phyloP scores from a whole-genome alignment of 2,797 vertebrate species.

The Periparus ater region DNA sequence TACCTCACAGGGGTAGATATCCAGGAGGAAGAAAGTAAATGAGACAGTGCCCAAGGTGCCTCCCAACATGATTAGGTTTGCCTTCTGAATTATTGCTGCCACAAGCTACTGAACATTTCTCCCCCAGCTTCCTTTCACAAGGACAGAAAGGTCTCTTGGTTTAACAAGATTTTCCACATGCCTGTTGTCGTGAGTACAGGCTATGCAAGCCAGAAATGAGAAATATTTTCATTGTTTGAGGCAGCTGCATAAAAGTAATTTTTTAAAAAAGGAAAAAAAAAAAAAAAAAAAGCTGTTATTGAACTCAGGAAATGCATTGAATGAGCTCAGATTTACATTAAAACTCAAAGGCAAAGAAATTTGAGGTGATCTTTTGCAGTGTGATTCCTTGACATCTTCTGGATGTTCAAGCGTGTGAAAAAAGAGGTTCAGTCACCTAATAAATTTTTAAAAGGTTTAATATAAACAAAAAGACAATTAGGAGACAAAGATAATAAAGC shows the following conservation, averaged over 20 bases:
- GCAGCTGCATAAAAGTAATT: not conserved
- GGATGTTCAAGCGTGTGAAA: not conserved
- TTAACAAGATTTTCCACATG: constrained; percentile 2
- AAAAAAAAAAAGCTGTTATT: not conserved
- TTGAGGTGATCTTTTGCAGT: not conserved
- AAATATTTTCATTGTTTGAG: not conserved
- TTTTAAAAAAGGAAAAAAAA: not conserved
- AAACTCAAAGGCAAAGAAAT: not conserved
- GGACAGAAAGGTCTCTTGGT: not conserved
- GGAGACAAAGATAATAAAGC: too few relatives aligned
- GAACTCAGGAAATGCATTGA: not conserved
- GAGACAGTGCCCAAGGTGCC: not conserved
- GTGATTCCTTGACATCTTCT: not conserved
- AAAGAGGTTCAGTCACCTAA: too few relatives aligned
- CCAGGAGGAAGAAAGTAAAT: not conserved
- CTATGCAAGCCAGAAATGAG: not conserved
- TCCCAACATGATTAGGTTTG: not conserved
- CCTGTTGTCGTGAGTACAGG: not conserved
- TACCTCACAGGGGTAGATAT: not conserved
- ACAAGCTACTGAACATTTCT: constrained; percentile 15
- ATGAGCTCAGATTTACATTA: not conserved
- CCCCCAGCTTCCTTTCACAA: not conserved
- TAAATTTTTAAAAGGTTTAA: too few relatives aligned
- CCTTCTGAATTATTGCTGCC: not conserved
- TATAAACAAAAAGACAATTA: too few relatives aligned